Conservation (phyloP, 2,113 vertebrate genomes). For the Thunnus thynnus region DNA sequence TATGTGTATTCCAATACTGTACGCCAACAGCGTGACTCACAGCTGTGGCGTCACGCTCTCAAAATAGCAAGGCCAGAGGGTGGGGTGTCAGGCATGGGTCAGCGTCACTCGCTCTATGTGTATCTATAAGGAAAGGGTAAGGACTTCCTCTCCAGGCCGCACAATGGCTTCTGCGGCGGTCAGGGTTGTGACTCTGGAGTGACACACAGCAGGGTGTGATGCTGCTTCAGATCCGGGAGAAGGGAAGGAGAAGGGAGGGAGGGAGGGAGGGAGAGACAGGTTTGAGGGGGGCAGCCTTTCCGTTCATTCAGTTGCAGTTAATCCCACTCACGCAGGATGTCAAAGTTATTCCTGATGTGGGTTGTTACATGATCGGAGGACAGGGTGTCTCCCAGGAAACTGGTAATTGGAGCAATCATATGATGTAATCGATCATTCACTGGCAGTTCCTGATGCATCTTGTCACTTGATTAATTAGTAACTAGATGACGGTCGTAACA, state of each 20-base stretch:
- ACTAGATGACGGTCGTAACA: background rate
- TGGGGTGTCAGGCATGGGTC: slow-evolving; percentile 42
- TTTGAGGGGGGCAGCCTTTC: slow-evolving; percentile 1
- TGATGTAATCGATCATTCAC: background rate
- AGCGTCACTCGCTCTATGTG: slow-evolving; percentile 23
- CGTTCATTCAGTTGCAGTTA: slow-evolving; percentile 33
- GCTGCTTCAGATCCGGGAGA: slow-evolving; percentile 37
- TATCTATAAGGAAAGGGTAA: slow-evolving; percentile 81
- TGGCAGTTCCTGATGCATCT: slow-evolving; percentile 1
- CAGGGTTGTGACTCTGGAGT: slow-evolving; percentile 36
- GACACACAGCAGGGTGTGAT: slow-evolving; percentile 57
- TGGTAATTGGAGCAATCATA: background rate
- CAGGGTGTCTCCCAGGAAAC: background rate
- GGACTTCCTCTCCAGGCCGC: slow-evolving; percentile 81
- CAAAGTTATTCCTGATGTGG: background rate
- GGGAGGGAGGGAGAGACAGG: background rate
- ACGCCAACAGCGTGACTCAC: slow-evolving; percentile 54
- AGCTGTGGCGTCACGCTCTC: slow-evolving; percentile 61
- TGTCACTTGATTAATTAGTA: background rate
- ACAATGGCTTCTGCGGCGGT: slow-evolving; percentile 77
- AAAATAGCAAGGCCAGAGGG: slow-evolving; percentile 67
- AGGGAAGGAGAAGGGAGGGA: background rate
- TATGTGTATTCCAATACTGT: slow-evolving; percentile 17
- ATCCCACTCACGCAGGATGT: slow-evolving; percentile 11
- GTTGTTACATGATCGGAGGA: background rate